phyloP scores from a whole-genome alignment of 2,797 vertebrate genomes.

The Lutjanus campechanus region DNA sequence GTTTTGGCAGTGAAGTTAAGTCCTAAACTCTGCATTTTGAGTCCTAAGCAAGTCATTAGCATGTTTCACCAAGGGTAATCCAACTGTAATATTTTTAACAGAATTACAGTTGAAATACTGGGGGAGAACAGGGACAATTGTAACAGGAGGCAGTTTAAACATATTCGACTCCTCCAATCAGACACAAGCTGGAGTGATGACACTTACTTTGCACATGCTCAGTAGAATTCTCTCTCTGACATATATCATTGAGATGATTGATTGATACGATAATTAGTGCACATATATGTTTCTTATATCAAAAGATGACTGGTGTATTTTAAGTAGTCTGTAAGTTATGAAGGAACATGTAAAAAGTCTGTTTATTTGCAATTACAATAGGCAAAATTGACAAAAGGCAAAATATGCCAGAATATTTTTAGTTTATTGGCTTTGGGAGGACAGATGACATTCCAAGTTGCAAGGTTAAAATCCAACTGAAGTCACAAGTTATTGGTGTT shows the following conservation, averaged over 20 bases:
- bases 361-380: not conserved
- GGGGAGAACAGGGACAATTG: no score
- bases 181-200: no score
- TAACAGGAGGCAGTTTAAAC: no score
- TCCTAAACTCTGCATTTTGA: not conserved
- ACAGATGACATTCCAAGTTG: not conserved
- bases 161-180: no score
- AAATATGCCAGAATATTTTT: not conserved
- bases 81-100: not conserved
- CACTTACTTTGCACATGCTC: no score
- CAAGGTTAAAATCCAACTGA: slow-evolving; percentile 2
- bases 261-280: not conserved
- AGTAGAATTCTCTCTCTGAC: no score
- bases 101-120: not conserved
- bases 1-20: not conserved
- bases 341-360: no score
- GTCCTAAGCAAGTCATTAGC: not conserved
- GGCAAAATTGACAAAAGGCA: not conserved
- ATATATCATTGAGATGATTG: no score
- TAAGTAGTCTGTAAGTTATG: no score
- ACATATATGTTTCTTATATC: no score
- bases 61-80: no score
- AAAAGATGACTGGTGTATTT: no score
- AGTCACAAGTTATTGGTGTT: not conserved
- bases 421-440: not conserved